phyloP scores from a whole-genome alignment of 2,113 vertebrate species.

The Delphinapterus leucas region DNA sequence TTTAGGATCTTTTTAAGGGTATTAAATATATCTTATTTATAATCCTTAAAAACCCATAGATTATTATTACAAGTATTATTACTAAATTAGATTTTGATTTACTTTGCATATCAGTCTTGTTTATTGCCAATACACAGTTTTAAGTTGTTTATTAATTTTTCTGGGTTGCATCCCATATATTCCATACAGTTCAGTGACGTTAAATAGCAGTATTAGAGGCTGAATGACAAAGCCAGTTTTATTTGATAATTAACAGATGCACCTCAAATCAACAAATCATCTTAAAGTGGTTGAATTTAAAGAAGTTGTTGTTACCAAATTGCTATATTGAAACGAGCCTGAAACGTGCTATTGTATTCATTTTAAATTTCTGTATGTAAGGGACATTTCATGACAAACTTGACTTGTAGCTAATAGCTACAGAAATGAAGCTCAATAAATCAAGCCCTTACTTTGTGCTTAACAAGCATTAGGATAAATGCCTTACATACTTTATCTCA shows the following conservation, averaged over 20 bases:
- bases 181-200: background rate
- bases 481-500: background rate
- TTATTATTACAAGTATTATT: background rate
- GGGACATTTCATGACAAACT: background rate
- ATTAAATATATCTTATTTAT: background rate
- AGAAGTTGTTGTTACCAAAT: background rate
- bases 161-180: background rate
- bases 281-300: background rate
- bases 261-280: background rate
- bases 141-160: background rate
- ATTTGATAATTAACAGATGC: background rate
- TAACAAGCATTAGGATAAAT: background rate
- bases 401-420: background rate
- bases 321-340: background rate
- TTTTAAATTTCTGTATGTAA: background rate
- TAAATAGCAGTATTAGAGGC: background rate
- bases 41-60: background rate
- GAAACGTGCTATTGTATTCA: background rate
- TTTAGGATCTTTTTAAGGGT: background rate
- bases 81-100: background rate
- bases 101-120: background rate
- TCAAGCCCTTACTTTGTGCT: background rate
- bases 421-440: conserved; percentile 14
- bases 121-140: background rate
- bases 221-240: background rate